Base-by-base conservation (phyloP, 2,888 invertebrate species). In the Macaria liturata region DNA sequence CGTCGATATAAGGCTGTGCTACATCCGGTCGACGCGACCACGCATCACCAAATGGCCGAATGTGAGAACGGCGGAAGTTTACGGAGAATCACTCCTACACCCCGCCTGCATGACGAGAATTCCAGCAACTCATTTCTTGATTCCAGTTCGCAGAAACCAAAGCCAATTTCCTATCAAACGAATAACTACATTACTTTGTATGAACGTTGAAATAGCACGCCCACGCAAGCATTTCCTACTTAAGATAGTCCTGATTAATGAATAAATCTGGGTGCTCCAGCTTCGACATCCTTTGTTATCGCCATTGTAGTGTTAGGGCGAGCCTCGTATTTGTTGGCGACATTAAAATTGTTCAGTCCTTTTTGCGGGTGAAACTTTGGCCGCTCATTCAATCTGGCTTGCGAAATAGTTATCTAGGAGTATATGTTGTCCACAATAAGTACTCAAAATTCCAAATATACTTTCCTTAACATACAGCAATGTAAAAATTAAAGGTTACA, bases 31-130 rank as follows among this genome's bases (percentile, higher is more conserved):
- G 62, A n/a, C 42, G 44, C 64, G 74, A 57, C 61, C 70, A 73
- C 72, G 72, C 75, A 73, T 72, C 75, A 72, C 81, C 70, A 77
- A 77, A 79, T 78, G 74, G 71, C 68, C 71, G 70, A 76, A 78
- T 77, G 78, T 78, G 78, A 77, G 80, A 81, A 80, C 80, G 69
- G 65, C 86, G 88, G 88, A 88, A 88, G 86, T 81, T 77, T 78
- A 78, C 76, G 70, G 67, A 70, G 77, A 80, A 78, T 78, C 71
- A 77, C 76, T 71, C 76, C 80, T 76, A 82, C 80, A 48, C 49
- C 32, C 49, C 40, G 40, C 37, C 43, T 59, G 46, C 44, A 76
- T 71, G 76, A 70, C 59, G 61, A 69, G 75, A 80, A 83, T 81
- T 74, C 65, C 68, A n/a, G 72, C 74, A 74, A 76, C 67, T 79